Percentiles rank a stretch among this genome's conserved stretches.
phyloP scores from a whole-genome alignment of 2,113 vertebrate species.

The Catharus minimus region DNA sequence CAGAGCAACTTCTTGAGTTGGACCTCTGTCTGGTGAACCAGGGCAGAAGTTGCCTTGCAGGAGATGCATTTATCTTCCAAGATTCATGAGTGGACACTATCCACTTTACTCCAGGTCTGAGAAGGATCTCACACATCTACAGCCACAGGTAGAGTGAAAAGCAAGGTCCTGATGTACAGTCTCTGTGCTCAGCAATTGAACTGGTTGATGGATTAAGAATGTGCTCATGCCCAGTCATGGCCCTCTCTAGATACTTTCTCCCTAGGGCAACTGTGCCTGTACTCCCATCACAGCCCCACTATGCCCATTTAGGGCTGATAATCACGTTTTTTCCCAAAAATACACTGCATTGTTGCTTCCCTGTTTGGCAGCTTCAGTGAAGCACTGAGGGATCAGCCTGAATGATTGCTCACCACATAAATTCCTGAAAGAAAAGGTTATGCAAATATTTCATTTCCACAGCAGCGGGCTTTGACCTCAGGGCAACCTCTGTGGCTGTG shows the following conservation, averaged over 20 bases:
- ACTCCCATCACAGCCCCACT: neutral
- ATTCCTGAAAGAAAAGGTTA: slow-evolving; percentile 33
- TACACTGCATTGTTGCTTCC: neutral
- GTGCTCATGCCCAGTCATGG: neutral
- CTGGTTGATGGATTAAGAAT: neutral
- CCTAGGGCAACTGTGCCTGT: neutral
- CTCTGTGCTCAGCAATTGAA: neutral
- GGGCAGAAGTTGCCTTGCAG: neutral
- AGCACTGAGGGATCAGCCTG: neutral
- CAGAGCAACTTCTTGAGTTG: neutral
- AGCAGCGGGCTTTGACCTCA: neutral
- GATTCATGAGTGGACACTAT: neutral
- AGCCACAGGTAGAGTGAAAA: neutral
- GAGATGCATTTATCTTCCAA: neutral
- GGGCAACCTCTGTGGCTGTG: neutral
- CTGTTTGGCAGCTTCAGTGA: neutral
- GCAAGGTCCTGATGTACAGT: neutral
- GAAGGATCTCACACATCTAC: neutral
- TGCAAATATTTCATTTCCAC: slow-evolving; percentile 43
- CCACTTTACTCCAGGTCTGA: neutral
- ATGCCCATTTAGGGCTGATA: neutral
- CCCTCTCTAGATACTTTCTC: neutral
- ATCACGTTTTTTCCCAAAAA: neutral
- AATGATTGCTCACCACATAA: neutral
- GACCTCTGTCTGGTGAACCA: neutral